These are phyloP conservation scores for Oophaga pumilio DNA, from an alignment of 2,113 vertebrate species.

Conservation along the genomic window DNA sequence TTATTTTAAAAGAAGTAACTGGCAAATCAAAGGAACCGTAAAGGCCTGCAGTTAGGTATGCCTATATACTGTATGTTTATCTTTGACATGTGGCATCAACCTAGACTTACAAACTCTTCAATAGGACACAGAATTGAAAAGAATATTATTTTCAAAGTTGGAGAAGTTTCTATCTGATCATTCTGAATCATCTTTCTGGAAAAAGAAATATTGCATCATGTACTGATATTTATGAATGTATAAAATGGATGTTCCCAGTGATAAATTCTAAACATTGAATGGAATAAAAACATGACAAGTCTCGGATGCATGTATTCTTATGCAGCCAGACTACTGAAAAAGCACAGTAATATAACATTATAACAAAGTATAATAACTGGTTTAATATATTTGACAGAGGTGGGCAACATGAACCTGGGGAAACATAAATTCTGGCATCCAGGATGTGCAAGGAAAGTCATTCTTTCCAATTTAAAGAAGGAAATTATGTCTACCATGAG, in stretches of 20 bases:
- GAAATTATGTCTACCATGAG: neutral
- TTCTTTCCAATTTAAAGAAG: neutral
- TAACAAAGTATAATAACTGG: neutral
- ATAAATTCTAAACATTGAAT: neutral
- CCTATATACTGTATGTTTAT: no score
- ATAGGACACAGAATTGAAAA: neutral
- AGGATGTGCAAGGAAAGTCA: neutral
- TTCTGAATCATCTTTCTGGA: neutral
- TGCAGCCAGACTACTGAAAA: neutral
- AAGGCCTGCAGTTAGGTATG: no score
- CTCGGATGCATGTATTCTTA: neutral
- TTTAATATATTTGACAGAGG: neutral
- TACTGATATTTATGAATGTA: neutral
- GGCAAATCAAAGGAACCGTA: no score
- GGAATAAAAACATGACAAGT: neutral
- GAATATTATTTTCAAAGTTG: neutral
- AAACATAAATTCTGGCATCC: neutral
- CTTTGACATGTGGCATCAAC: no score
- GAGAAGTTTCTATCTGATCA: neutral
- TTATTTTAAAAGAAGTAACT: no score
- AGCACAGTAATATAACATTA: neutral
- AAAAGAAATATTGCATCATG: neutral
- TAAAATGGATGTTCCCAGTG: neutral
- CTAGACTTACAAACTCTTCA: neutral
- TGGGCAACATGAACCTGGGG: neutral